A percentile compares a stretch with the other conserved stretches of the same genome.
Conservation (phyloP, 1,140 invertebrate genomes). For the Drosophila sp. region DNA sequence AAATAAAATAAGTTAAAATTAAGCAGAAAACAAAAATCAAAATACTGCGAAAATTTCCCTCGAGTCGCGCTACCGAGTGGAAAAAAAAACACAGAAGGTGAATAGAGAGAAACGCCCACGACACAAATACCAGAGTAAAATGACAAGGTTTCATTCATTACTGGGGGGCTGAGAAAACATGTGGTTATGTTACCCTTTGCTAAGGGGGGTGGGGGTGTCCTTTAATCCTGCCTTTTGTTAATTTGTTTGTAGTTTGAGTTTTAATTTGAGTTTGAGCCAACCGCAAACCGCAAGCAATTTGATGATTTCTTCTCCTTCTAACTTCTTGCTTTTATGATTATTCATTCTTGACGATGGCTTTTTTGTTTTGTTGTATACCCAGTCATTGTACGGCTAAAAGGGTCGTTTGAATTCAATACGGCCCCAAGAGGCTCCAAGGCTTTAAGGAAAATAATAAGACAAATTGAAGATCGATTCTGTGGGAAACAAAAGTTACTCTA, state of each 20-base stretch:
- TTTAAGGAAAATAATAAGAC: too few species aligned
- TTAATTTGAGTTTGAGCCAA: conserved; percentile 26
- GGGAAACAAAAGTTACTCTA: not conserved
- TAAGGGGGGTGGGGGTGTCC: not conserved
- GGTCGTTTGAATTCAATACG: not conserved
- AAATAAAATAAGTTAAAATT: conserved; percentile 49
- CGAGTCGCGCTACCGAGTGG: conserved; percentile 16
- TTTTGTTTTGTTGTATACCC: not conserved
- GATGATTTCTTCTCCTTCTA: conserved; percentile 5
- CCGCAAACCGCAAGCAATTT: conserved; percentile 27
- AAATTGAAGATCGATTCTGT: too few species aligned
- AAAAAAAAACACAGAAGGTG: conserved; percentile 19
- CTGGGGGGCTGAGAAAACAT: not conserved
- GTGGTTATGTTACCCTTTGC: not conserved
- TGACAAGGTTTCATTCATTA: not conserved
- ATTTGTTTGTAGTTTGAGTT: conserved; percentile 14
- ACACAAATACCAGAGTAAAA: not conserved
- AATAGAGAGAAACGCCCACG: not conserved
- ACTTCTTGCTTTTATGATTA: conserved; percentile 10
- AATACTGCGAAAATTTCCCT: conserved; percentile 42
- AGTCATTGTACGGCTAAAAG: not conserved
- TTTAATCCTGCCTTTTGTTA: not conserved
- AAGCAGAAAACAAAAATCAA: conserved; percentile 48
- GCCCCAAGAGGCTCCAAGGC: too few species aligned
- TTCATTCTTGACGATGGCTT: not conserved